These are phyloP conservation scores for Alca torda DNA, from an alignment of 2,797 vertebrate genomes.

Conservation along the genomic window DNA sequence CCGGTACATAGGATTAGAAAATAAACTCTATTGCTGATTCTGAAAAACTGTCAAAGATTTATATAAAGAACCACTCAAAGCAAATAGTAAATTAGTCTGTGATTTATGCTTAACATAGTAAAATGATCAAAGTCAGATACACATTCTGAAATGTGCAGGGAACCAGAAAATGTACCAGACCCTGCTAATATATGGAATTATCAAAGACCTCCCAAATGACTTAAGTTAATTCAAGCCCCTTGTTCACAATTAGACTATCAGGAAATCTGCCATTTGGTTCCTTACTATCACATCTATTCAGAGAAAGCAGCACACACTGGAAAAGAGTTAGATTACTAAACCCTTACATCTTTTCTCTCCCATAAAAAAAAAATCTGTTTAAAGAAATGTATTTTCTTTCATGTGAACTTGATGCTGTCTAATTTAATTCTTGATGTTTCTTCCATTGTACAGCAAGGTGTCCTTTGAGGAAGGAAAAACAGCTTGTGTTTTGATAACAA, in stretches of 20 bases:
- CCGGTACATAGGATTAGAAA: not conserved
- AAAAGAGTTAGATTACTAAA: slow-evolving; percentile 42
- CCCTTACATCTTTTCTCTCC: slow-evolving; percentile 46
- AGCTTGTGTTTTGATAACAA: slow-evolving; percentile 75
- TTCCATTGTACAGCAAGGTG: slow-evolving; percentile 43
- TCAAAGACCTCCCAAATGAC: slow-evolving; percentile 68
- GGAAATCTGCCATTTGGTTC: slow-evolving; percentile 49
- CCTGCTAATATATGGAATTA: slow-evolving; percentile 57
- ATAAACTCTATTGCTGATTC: slow-evolving; percentile 3
- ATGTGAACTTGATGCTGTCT: slow-evolving; percentile 70
- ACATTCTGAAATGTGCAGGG: slow-evolving; percentile 43
- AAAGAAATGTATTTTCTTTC: slow-evolving; percentile 67
- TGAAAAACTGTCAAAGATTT: slow-evolving; percentile 34
- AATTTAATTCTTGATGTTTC: slow-evolving; percentile 72
- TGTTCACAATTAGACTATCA: slow-evolving; percentile 62
- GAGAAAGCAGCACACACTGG: slow-evolving; percentile 38
- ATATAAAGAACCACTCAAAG: slow-evolving; percentile 34
- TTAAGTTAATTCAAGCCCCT: slow-evolving; percentile 63
- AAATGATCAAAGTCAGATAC: slow-evolving; percentile 66
- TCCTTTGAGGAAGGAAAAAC: slow-evolving; percentile 67
- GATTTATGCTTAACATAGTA: slow-evolving; percentile 54
- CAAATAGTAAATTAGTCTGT: slow-evolving; percentile 63
- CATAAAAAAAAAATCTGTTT: not conserved
- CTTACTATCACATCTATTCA: slow-evolving; percentile 12
- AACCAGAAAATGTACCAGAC: slow-evolving; percentile 54